phyloP scores from a whole-genome alignment of 1,140 invertebrate species.

The Lerema accius region DNA sequence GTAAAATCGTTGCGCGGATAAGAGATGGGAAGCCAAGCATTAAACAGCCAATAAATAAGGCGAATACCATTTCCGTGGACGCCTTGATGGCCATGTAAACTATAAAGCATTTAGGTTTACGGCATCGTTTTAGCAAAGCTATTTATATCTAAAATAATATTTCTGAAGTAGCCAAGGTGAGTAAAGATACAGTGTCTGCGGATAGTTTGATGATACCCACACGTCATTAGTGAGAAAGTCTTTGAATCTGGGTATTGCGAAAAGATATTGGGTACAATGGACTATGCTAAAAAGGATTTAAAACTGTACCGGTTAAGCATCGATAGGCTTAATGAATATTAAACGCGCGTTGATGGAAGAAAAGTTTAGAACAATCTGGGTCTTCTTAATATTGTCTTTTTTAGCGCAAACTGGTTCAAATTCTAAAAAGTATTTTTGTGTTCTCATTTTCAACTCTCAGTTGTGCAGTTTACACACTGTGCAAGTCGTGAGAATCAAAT shows the following conservation, averaged over 20 bases:
- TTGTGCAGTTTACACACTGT: background rate
- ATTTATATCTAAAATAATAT: conserved; percentile 32
- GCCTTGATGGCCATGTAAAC: conserved; percentile 29
- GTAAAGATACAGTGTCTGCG: conserved; percentile 18
- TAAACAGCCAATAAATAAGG: conserved; percentile 25
- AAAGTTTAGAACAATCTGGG: no score
- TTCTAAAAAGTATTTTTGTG: no score
- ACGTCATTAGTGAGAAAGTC: conserved; percentile 3
- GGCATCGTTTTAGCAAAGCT: conserved; percentile 33
- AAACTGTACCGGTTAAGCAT: background rate
- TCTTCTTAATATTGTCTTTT: background rate
- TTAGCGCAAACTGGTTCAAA: no score
- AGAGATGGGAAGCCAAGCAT: conserved; percentile 11
- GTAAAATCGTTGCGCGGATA: conserved; percentile 8
- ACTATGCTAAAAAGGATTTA: background rate
- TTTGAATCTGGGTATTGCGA: conserved; percentile 9
- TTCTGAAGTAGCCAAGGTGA: conserved; percentile 31
- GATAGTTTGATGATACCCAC: conserved; percentile 9
- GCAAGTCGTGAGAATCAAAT: conserved; percentile 9
- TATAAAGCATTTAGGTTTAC: conserved; percentile 33
- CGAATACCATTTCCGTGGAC: conserved; percentile 20
- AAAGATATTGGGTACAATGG: background rate
- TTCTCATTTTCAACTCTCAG: background rate
- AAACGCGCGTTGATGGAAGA: no score
- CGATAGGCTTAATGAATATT: no score